Evolutionary conservation across 1,140 invertebrate species (phyloP), one percentile per base, ranked within the genome.

Genomic region (Bombus pyrosoma): DNA sequence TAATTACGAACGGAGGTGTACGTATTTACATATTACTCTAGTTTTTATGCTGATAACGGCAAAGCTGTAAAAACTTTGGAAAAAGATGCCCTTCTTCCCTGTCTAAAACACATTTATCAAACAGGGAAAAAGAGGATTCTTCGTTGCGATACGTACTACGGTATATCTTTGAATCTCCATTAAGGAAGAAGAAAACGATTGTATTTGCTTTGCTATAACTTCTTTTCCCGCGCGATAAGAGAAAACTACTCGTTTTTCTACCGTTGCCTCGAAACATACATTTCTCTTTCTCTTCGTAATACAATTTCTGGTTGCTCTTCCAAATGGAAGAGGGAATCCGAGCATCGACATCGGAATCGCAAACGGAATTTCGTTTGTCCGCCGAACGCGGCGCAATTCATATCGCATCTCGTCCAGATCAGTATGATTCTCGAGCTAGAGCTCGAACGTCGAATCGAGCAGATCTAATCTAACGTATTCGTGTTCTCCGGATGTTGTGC

Each of bases 1-100:
- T 15, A 47, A 47, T 8, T 18, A 68, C 18, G 64, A 34, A 37
- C 34, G 66, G 18, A 68, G 15, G 6, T 34, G 15, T 32, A 43
- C 41, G 41, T 72, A 41, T 22, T 28, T 25, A 25, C 34, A 13
- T 43, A 66, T 86, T 82, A 77, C 37, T 90, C 81, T 87, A 91
- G 39, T 75, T 62, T 53, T 71, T 75, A 80, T 66, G 25, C 85
- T 69, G 32, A 74, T 89, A 83, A 90, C 81, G 81, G 86, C 57
- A 53, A 91, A 92, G 88, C 88, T 87, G 88, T 92, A 92, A 92
- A 91, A 92, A 92, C 80, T 62, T 87, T 91, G 87, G 81, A 87
- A 89, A 89, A 81, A 81, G 79, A 32, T 34, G 37, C 10, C 57
- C n/a, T 68, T 47, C 64, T n/a, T 57, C 43, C n/a, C 41, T 32